Evolutionary conservation across 2,113 vertebrate genomes (phyloP).

Genomic region (Sylvia atricapilla): DNA sequence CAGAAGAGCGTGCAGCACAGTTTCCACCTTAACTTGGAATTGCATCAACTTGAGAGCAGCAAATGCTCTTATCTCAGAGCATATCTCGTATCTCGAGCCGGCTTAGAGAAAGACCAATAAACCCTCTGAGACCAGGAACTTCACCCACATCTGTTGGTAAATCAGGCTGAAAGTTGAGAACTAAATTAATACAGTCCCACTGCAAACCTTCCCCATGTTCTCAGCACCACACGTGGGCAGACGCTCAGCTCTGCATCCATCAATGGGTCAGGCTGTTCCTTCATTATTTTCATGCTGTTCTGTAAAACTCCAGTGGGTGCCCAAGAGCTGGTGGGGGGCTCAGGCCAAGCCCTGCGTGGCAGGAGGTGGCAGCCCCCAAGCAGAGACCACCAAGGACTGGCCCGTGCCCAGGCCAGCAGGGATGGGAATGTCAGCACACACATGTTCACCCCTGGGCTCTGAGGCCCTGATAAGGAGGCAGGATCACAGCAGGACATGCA

Average conservation of each 20-base stretch:
- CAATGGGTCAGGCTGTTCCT: background rate
- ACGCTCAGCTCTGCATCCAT: fast-evolving
- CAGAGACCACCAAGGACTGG: background rate
- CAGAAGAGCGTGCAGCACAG: background rate
- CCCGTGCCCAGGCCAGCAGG: fast-evolving
- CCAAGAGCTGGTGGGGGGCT: background rate
- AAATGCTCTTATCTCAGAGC: background rate
- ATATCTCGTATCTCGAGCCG: background rate
- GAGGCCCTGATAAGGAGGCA: background rate
- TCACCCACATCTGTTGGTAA: background rate
- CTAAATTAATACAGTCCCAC: background rate
- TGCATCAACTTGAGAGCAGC: background rate
- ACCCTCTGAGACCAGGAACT: fast-evolving
- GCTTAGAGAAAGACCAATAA: background rate
- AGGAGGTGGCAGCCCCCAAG: background rate
- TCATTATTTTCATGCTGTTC: background rate
- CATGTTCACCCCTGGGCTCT: fast-evolving
- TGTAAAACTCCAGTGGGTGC: background rate
- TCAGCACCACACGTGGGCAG: fast-evolving
- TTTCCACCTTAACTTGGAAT: background rate
- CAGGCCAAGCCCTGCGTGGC: background rate
- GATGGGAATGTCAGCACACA: fast-evolving
- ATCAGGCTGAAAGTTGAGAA: background rate
- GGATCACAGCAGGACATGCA: background rate
- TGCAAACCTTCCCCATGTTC: fast-evolving